Evolutionary conservation across 2,888 invertebrate genomes (phyloP), one percentile per base, ranked within the genome.

Genomic region (Pyrrhia umbra): DNA sequence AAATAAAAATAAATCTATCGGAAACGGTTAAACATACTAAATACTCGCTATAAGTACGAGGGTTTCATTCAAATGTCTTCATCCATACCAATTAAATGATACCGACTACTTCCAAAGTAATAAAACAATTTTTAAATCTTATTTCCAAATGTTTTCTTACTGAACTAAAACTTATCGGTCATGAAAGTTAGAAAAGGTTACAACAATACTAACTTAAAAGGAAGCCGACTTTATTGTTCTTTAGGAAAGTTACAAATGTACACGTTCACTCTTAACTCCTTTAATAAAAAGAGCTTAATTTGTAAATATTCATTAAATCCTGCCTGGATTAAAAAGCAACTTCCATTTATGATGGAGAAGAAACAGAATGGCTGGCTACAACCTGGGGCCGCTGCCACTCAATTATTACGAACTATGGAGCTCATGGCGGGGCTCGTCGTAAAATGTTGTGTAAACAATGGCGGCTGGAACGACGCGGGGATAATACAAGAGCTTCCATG

Each of bases 361-460:
- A n/a, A n/a, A n/a, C n/a, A n/a, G n/a, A n/a, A n/a, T n/a, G n/a
- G n/a, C n/a, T n/a, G n/a, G n/a, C n/a, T 34, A 21, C 9, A 30
- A 30, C 30, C 13, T 21, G 10, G 15, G 30, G 5, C 6, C 10
- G 9, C 9, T 13, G 34, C 13, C 6, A n/a, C 23, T 54, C 13
- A 30, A 54, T 66, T 45, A 46, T 63, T 66, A 55, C 27, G 2
- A 18, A 15, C 13, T 30, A 25, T 4, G 39, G 16, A 23, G 3
- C 18, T 8, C 9, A 13, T 10, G 18, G 0, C 21, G 10, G 27
- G n/a, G 13, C 25, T 40, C 18, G 20, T 30, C 15, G 15, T 59
- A 49, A 49, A 68, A 21, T 47, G 39, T 30, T 56, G n/a, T 47
- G 47, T 42, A 39, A 43, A 49, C 42, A 63, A 52, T 70, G 51